phyloP scores from a whole-genome alignment of 2,113 vertebrate species.

The Tympanuchus pallidicinctus region DNA sequence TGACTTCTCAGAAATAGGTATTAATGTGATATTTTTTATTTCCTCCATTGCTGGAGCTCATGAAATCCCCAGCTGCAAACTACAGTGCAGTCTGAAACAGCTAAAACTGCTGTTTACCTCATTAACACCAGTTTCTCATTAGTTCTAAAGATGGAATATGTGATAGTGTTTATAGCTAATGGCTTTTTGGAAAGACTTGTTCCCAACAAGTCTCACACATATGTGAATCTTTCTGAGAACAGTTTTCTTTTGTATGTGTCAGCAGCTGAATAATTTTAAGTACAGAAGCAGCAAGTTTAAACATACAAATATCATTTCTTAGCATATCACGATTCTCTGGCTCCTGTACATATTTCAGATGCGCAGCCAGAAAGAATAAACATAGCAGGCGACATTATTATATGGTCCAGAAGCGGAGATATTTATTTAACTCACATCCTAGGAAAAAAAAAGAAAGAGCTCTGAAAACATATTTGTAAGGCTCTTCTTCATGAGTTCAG shows the following conservation, averaged over 20 bases:
- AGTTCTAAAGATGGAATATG: not conserved
- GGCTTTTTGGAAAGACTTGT: not conserved
- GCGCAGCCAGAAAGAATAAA: not conserved
- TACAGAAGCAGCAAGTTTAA: not conserved
- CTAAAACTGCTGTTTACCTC: not conserved
- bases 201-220: not conserved
- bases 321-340: not conserved
- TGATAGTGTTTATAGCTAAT: not conserved
- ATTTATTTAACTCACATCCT: constrained; percentile 24
- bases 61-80: not conserved
- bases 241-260: not conserved
- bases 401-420: constrained; percentile 21
- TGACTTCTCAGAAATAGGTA: not conserved
- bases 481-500: not conserved
- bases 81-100: not conserved
- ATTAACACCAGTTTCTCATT: constrained; percentile 3
- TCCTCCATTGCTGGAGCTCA: not conserved
- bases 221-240: not conserved
- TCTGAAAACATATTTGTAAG: not conserved
- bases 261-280: not conserved
- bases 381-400: not conserved
- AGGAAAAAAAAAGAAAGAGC: not conserved
- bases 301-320: not conserved
- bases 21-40: not conserved
- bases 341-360: constrained; percentile 8